phyloP scores from a whole-genome alignment of 2,888 invertebrate species.

The Abrostola tripartita region DNA sequence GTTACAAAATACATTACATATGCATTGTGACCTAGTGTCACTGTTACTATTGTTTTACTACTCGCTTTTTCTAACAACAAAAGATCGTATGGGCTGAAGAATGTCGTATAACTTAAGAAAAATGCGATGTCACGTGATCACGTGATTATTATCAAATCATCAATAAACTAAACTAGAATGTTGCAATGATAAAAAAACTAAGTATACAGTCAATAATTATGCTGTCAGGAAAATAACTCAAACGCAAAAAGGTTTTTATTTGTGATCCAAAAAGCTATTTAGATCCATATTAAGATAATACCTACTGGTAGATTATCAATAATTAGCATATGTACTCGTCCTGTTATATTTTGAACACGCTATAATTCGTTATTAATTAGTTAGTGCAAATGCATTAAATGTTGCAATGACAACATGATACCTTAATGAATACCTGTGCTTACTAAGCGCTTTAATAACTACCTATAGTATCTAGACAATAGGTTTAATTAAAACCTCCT shows the following conservation, averaged over 20 bases:
- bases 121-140: too few relatives aligned
- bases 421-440: slow-evolving; percentile 9
- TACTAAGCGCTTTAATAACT: slow-evolving; percentile 13
- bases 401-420: slow-evolving; percentile 20
- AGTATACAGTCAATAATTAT: too few relatives aligned
- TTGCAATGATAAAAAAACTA: too few relatives aligned
- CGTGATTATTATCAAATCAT: too few relatives aligned
- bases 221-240: too few relatives aligned
- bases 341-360: slow-evolving; percentile 20
- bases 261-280: not conserved
- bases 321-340: not conserved
- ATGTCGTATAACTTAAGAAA: too few relatives aligned
- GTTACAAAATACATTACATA: slow-evolving; percentile 1
- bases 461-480: slow-evolving; percentile 22
- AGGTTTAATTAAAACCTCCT: slow-evolving; percentile 27
- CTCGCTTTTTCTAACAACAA: too few relatives aligned
- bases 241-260: too few relatives aligned
- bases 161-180: too few relatives aligned
- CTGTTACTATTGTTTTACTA: not conserved
- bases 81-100: too few relatives aligned
- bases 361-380: slow-evolving; percentile 13
- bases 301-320: not conserved
- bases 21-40: slow-evolving; percentile 1
- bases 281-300: not conserved
- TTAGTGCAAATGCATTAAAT: slow-evolving; percentile 14